Evolutionary conservation across 2,113 vertebrate species (phyloP), one percentile per base, ranked within the genome.

Genomic region (Hippolais icterina): DNA sequence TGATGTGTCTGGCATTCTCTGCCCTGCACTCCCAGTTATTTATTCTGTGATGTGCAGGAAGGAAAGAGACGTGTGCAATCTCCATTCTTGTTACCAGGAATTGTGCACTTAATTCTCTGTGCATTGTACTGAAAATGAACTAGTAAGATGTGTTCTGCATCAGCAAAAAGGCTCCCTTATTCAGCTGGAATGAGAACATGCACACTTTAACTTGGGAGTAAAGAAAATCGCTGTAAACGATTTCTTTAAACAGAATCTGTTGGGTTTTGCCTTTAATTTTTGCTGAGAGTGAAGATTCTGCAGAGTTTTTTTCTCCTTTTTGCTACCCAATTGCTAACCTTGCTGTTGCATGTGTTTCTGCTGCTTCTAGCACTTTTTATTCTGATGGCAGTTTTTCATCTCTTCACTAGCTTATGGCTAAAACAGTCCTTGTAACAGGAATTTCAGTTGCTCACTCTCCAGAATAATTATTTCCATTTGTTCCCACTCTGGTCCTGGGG

Each of bases 51-150:
- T 42, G 84, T 44, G 84, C 92, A 91, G 83, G 92, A 79, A 94
- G 89, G 91, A 91, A 84, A 90, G 84, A 84, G 97, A 93, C 4
- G 59, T 52, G 76, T 44, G 57, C 96, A 94, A 94, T 96, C 96
- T 94, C 94, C 93, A 80, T 95, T 93, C 95, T 94, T 87, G 89
- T 95, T 95, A 91, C 84, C 90, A 89, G 95, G 93, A 96, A 96
- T 93, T 93, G 89, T 95, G 93, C 94, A 96, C 97, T 96, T 96
- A 92, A 95, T 97, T 97, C 96, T 97, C 90, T 74, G 90, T 53
- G 90, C 95, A 97, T 97, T 97, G 96, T 97, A 52, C 95, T 89
- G 89, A 92, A 95, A 97, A 96, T 75, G 96, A 95, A 94, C 93
- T 33, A 9, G 84, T 13, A 42, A 94, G 96, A 96, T 90, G 96